phyloP scores from a whole-genome alignment of 1,140 invertebrate genomes.

The Homalodisca vitripennis region DNA sequence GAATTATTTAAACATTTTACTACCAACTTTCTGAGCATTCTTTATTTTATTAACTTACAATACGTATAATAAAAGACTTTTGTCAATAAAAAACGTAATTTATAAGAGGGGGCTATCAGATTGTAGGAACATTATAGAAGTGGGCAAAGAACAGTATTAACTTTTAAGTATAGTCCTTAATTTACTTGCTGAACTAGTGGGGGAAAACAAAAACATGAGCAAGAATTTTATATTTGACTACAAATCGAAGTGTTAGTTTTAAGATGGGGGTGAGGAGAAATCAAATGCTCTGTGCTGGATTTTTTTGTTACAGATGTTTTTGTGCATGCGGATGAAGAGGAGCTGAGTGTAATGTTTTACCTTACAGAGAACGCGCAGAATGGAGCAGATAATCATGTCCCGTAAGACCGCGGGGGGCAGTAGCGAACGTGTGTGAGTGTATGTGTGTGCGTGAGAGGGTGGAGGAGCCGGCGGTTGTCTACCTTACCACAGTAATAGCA shows the following conservation, averaged over 20 bases:
- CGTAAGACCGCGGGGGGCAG: conserved; percentile 12
- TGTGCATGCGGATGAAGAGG: conserved; percentile 3
- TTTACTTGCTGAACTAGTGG: too few relatives aligned
- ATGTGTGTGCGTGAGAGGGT: not conserved
- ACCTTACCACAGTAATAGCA: too few relatives aligned
- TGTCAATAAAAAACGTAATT: too few relatives aligned
- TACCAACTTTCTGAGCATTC: too few relatives aligned
- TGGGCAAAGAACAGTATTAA: too few relatives aligned
- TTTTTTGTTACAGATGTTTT: conserved; percentile 1
- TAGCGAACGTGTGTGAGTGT: not conserved
- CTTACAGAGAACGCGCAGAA: not conserved
- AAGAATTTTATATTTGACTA: not conserved
- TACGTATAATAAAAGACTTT: too few relatives aligned
- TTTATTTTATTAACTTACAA: too few relatives aligned
- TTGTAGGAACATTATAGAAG: too few relatives aligned
- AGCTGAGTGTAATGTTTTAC: not conserved
- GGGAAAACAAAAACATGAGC: not conserved
- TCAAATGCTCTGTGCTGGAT: too few relatives aligned
- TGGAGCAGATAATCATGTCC: not conserved
- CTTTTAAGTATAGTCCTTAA: too few relatives aligned
- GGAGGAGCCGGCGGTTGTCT: not conserved
- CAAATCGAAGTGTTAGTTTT: not conserved
- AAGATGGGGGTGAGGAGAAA: not conserved
- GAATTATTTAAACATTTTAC: too few relatives aligned
- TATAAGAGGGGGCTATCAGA: too few relatives aligned